Conservation (phyloP, 2,113 vertebrate genomes). For the Craseonycteris thonglongyai region DNA sequence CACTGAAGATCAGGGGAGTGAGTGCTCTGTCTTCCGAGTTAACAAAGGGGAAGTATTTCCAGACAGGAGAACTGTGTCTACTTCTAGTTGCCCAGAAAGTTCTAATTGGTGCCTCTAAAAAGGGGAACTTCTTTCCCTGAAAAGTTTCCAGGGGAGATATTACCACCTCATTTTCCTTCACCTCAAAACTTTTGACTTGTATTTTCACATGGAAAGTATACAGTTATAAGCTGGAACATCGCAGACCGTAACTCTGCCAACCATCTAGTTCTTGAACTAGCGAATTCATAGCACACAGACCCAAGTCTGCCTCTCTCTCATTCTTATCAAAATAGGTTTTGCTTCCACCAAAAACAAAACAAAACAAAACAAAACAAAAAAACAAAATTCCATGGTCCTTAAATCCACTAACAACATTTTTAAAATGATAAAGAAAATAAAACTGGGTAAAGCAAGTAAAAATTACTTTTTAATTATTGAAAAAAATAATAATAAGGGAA, state of each 20-base stretch:
- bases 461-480: slow-evolving; percentile 22
- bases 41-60: neutral
- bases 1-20: neutral
- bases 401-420: neutral
- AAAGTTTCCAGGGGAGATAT: neutral
- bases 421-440: slow-evolving; percentile 28
- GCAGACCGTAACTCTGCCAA: neutral
- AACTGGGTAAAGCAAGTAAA: neutral
- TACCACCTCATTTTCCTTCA: neutral
- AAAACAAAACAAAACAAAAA: no score
- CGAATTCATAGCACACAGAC: neutral
- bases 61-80: neutral
- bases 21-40: neutral
- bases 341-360: neutral
- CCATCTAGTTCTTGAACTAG: neutral
- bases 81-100: neutral
- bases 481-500: neutral
- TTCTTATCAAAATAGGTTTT: slow-evolving; percentile 12
- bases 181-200: neutral
- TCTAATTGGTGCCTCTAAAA: neutral
- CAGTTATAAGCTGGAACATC: neutral
- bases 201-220: neutral
- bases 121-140: neutral
- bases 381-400: neutral
- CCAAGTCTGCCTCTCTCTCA: neutral